These are phyloP conservation scores for Cylindroiulus punctatus DNA, from an alignment of 2,888 invertebrate genomes.

Conservation along the genomic window DNA sequence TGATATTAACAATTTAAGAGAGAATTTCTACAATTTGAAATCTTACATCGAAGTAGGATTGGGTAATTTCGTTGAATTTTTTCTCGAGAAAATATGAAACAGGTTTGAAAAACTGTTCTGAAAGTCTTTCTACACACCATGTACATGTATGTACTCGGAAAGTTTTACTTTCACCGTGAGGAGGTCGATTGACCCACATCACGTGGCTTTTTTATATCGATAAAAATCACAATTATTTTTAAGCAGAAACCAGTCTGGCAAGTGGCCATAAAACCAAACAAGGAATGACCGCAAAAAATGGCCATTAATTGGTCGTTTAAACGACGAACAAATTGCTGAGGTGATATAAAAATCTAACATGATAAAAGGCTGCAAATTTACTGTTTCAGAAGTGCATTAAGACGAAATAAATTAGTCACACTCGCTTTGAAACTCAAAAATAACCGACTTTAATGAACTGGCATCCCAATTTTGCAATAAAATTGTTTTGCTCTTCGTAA, in stretches of 20 bases:
- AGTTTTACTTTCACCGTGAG: no score
- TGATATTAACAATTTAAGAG: no score
- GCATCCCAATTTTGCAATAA: conserved; percentile 10
- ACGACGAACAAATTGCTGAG: neutral
- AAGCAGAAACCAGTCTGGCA: neutral
- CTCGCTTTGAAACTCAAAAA: neutral
- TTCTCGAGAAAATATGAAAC: no score
- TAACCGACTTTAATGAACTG: conserved; percentile 12
- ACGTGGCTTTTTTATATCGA: neutral
- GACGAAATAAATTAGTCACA: conserved; percentile 10
- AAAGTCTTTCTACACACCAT: no score
- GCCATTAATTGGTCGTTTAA: conserved; percentile 15
- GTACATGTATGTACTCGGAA: no score
- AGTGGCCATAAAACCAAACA: neutral
- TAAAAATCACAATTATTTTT: neutral
- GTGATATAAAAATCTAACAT: conserved; percentile 13
- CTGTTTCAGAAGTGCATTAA: conserved; percentile 19
- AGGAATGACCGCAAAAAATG: neutral
- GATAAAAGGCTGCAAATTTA: neutral
- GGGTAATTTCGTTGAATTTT: no score
- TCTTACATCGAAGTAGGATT: no score
- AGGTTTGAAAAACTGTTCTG: no score
- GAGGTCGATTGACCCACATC: no score
- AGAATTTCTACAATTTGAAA: no score
- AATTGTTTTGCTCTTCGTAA: neutral